A percentile compares a stretch with the other conserved stretches of the same genome.
Conservation (phyloP, 1,140 invertebrate species). For the Sycophaga agraensis region DNA sequence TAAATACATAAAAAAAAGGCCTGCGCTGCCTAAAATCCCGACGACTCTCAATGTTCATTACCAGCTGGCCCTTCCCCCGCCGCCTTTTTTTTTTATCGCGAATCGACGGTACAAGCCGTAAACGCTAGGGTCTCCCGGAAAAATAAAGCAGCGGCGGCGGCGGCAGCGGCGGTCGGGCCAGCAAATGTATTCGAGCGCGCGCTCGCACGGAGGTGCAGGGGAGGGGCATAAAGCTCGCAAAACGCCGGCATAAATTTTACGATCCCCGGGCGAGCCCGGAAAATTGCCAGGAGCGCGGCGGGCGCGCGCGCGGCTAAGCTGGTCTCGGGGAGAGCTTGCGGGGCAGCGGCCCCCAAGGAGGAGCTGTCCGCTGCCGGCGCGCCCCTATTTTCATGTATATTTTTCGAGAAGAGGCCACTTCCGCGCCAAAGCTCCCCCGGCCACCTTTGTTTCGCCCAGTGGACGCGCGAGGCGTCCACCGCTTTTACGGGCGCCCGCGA, state of each 20-base stretch:
- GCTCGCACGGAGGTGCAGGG: constrained; percentile 15
- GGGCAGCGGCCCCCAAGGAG: not conserved
- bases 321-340: constrained; percentile 14
- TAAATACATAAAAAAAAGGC: too few species aligned
- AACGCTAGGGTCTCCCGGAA: not conserved
- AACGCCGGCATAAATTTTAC: constrained; percentile 43
- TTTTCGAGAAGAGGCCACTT: constrained; percentile 21
- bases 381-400: constrained; percentile 26
- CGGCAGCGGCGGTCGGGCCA: not conserved
- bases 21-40: too few species aligned
- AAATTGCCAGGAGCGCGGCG: constrained; percentile 35
- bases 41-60: too few species aligned
- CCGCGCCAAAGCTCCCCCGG: not conserved
- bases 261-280: constrained; percentile 33
- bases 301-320: too few species aligned
- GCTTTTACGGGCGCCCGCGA: too few species aligned
- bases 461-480: too few species aligned
- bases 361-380: not conserved
- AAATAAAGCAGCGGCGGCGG: not conserved
- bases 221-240: constrained; percentile 35
- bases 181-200: not conserved
- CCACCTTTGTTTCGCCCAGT: not conserved
- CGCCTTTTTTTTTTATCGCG: not conserved
- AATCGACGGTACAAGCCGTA: not conserved
- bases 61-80: too few species aligned